A percentile compares a stretch with the other conserved stretches of the same genome.
Conservation (phyloP, 2,888 invertebrate genomes). For the Heteromurus nitidus region DNA sequence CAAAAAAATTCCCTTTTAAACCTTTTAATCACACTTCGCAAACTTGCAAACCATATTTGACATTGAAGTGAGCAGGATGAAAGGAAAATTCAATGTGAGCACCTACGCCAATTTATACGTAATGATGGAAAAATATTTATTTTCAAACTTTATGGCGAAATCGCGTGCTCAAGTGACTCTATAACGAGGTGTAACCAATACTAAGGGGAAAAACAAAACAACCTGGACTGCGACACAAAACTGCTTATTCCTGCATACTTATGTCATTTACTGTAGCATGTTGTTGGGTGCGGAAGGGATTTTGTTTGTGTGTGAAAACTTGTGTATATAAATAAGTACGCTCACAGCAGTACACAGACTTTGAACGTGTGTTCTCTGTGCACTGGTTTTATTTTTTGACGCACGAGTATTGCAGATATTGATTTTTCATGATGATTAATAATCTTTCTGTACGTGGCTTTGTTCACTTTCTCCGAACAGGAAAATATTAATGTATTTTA, state of each 20-base stretch:
- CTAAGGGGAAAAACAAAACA: conserved; percentile 11
- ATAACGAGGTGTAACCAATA: neutral
- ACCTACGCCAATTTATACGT: conserved; percentile 21
- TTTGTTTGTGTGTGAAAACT: too few species aligned
- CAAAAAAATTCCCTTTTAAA: too few species aligned
- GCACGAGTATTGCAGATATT: conserved; percentile 24
- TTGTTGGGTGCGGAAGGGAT: neutral
- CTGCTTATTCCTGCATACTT: too few species aligned
- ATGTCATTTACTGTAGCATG: too few species aligned
- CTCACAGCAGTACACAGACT: conserved; percentile 5
- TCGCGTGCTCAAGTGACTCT: conserved; percentile 38
- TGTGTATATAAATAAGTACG: too few species aligned
- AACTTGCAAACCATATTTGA: conserved; percentile 10
- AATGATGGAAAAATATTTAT: conserved; percentile 51
- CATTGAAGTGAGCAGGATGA: neutral
- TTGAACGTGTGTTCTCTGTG: neutral
- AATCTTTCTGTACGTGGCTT: conserved; percentile 46
- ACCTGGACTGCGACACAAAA: too few species aligned
- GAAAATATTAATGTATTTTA: conserved; percentile 22
- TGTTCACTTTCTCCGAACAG: conserved; percentile 11
- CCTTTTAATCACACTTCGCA: neutral
- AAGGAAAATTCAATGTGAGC: neutral
- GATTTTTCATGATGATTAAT: conserved; percentile 61
- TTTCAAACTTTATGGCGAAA: conserved; percentile 59
- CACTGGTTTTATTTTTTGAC: conserved; percentile 18